phyloP scores from a whole-genome alignment of 2,888 invertebrate genomes.

The Phanerotoma sp. region DNA sequence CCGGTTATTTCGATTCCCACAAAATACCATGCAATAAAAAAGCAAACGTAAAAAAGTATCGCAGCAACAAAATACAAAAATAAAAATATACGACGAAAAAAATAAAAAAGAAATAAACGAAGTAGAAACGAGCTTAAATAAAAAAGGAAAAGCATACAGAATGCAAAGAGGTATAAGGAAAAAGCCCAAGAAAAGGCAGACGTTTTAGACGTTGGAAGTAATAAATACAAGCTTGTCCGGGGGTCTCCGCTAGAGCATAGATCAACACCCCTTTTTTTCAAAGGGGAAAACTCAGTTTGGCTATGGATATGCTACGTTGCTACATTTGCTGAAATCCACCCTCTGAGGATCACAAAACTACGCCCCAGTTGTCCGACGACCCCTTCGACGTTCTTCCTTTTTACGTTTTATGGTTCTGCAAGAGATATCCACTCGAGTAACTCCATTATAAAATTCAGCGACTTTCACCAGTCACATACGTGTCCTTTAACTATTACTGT shows the following conservation, averaged over 20 bases:
- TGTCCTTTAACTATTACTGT: background rate
- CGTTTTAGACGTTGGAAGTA: slow-evolving; percentile 20
- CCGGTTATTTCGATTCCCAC: slow-evolving; percentile 1
- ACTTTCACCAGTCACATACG: slow-evolving; percentile 12
- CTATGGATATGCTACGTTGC: slow-evolving; percentile 1
- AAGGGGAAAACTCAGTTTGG: slow-evolving; percentile 3
- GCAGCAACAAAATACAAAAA: background rate
- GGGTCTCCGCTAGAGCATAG: slow-evolving; percentile 17
- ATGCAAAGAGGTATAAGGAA: background rate
- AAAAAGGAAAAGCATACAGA: background rate
- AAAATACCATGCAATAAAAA: slow-evolving; percentile 7
- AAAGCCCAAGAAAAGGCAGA: slow-evolving; percentile 11
- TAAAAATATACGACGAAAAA: background rate
- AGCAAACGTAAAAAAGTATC: background rate
- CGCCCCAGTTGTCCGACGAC: slow-evolving; percentile 7
- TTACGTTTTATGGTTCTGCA: slow-evolving; percentile 21
- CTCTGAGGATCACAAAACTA: background rate
- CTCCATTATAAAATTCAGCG: slow-evolving; percentile 27
- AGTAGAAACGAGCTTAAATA: background rate
- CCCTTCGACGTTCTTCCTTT: slow-evolving; percentile 7
- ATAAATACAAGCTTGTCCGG: slow-evolving; percentile 22
- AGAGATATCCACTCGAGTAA: slow-evolving; percentile 27
- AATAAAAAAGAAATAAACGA: background rate
- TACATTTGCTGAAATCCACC: background rate
- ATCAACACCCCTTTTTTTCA: slow-evolving; percentile 18